phyloP scores from a whole-genome alignment of 2,888 invertebrate species.

The Tuberolachnus salignus region DNA sequence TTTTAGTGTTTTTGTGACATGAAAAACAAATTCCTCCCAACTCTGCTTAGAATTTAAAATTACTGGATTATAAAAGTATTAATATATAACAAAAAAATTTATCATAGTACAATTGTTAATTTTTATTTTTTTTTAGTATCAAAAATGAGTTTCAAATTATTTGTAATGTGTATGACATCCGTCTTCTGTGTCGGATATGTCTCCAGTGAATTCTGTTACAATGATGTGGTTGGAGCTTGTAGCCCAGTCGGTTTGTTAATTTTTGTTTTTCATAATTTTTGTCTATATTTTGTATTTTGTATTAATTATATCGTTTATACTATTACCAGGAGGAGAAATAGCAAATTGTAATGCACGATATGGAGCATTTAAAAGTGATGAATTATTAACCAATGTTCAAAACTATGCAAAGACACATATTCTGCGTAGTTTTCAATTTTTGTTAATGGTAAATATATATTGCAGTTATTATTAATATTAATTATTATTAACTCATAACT shows the following conservation, averaged over 20 bases:
- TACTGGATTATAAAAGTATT: too few species aligned
- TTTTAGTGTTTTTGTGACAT: too few species aligned
- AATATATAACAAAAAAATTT: too few species aligned
- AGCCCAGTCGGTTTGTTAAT: conserved; percentile 61
- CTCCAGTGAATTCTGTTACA: conserved; percentile 70
- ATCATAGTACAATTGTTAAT: neutral
- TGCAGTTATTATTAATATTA: neutral
- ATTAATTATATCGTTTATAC: neutral
- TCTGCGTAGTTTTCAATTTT: conserved; percentile 75
- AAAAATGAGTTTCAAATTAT: conserved; percentile 35
- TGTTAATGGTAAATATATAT: conserved; percentile 66
- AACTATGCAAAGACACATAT: conserved; percentile 71
- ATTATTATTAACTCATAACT: neutral
- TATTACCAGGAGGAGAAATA: conserved; percentile 36
- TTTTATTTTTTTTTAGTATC: conserved; percentile 14
- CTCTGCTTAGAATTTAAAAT: too few species aligned
- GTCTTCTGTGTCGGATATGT: conserved; percentile 59
- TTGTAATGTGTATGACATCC: conserved; percentile 64
- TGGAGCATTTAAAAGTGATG: conserved; percentile 66
- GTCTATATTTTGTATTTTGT: neutral
- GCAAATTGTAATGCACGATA: conserved; percentile 71
- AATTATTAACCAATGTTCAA: conserved; percentile 65
- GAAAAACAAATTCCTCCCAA: too few species aligned
- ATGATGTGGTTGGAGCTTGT: conserved; percentile 68
- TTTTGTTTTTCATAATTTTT: neutral